Evolutionary conservation across 2,888 invertebrate species (phyloP), one percentile per base, ranked within the genome.

Genomic region (Lithophane socia): DNA sequence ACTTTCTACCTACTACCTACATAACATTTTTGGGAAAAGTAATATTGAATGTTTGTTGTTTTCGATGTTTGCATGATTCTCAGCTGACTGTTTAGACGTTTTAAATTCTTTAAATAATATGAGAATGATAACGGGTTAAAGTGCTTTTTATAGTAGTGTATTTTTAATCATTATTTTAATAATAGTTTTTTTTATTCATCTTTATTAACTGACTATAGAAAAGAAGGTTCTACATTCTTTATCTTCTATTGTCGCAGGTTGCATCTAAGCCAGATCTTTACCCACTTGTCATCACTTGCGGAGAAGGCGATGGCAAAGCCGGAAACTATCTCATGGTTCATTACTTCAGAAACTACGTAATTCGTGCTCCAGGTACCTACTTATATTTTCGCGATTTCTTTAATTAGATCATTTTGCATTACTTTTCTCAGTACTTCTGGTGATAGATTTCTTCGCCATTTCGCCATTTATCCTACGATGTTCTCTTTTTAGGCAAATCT

Each of bases 221-320:
- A 56, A 56, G 12, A 5, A 56, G n/a, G 56, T 56, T 56, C 5
- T 24, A n/a, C 29, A 29, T 66, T 66, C 56, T 56, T 13, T 67
- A 2, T 12, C 16, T 80, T 49, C 0, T 44, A 10, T 67, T 56
- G 52, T 76, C 77, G n/a, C 91, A 98, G 98, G 98, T 98, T 85
- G 98, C 98, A 77, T 98, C 98, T 21, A 98, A 98, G 90, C 98
- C 98, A 16, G 98, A 98, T 92, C 95, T 98, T 16, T 98, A 98
- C 92, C 98, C 98, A 3, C 95, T 98, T 77, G 98, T 98, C 70
- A 98, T 98, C 90, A 98, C 98, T 70, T 98, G 98, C 87, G 98
- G 97, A 67, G 98, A 98, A 89, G 97, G 97, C 18, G 97, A 97
- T 69, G 98, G 97, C 81, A 98, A 97, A 91, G 95, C 97, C 56